These are phyloP conservation scores for Lasioglossum oenotherae DNA, from an alignment of 2,888 invertebrate species.

Conservation along the genomic window DNA sequence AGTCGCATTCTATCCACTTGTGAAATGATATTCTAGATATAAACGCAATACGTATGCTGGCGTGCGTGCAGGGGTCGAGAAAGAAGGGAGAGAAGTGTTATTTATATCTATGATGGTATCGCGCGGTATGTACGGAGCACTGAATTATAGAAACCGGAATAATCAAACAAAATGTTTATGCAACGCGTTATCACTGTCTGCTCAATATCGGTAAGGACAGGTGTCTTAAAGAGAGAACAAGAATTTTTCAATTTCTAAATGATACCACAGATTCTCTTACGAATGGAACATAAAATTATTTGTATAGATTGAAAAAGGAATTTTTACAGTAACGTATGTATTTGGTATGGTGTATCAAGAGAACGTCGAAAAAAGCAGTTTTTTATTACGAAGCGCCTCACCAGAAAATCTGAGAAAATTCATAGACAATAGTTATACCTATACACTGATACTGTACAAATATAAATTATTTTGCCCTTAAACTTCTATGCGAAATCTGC, in stretches of 20 bases:
- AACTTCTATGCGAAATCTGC: too few species aligned
- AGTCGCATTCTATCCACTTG: background rate
- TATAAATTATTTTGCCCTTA: too few species aligned
- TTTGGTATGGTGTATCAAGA: too few species aligned
- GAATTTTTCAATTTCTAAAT: background rate
- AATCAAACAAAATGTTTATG: background rate
- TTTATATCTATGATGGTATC: constrained; percentile 12
- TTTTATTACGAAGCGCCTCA: too few species aligned
- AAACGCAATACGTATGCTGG: constrained; percentile 3
- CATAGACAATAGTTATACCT: too few species aligned
- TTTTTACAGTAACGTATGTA: background rate
- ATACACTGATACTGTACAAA: too few species aligned
- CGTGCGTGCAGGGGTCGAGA: background rate
- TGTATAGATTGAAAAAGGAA: background rate
- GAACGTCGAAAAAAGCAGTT: too few species aligned
- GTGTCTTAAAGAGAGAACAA: background rate
- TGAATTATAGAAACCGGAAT: constrained; percentile 1
- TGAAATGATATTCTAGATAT: background rate
- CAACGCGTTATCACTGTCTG: background rate
- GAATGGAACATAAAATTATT: background rate
- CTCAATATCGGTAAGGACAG: background rate
- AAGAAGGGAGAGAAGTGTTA: background rate
- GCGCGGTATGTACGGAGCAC: background rate
- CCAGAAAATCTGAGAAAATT: too few species aligned
- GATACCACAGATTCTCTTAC: too few species aligned